phyloP scores from a whole-genome alignment of 2,888 invertebrate genomes.

The Dermolepida albohirtum region DNA sequence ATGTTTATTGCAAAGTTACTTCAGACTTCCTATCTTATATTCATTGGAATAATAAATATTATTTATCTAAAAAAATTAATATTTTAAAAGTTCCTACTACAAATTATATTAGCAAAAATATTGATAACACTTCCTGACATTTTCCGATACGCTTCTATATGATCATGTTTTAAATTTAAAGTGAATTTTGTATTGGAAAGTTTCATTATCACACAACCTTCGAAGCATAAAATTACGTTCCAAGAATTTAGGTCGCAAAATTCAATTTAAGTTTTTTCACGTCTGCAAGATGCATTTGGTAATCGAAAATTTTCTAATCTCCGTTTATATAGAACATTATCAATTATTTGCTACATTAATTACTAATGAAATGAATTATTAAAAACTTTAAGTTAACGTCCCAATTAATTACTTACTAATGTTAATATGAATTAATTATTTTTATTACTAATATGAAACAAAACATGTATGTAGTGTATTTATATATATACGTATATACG shows the following conservation, averaged over 20 bases:
- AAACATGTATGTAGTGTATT: too few species aligned
- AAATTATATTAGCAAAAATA: too few species aligned
- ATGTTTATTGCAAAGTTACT: too few species aligned
- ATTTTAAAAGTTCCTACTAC: too few species aligned
- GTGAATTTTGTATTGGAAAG: neutral
- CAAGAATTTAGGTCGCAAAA: conserved; percentile 24
- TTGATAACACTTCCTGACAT: conserved; percentile 1
- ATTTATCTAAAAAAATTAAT: too few species aligned
- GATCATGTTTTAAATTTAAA: conserved; percentile 20
- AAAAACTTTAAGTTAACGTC: too few species aligned
- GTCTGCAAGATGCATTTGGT: conserved; percentile 10
- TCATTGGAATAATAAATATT: too few species aligned
- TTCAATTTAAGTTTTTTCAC: conserved; percentile 26
- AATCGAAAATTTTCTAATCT: conserved; percentile 17
- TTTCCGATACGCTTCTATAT: neutral
- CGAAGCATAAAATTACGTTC: conserved; percentile 28
- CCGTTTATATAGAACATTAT: neutral
- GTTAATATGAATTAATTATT: too few species aligned
- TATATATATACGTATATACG: too few species aligned
- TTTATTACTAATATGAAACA: too few species aligned
- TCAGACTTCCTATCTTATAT: too few species aligned
- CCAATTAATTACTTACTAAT: too few species aligned
- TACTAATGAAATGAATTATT: neutral
- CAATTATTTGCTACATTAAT: conserved; percentile 3
- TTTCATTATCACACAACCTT: conserved; percentile 3